Evolutionary conservation across 2,888 invertebrate genomes (phyloP).

Genomic region (Diachrysia chrysitis): DNA sequence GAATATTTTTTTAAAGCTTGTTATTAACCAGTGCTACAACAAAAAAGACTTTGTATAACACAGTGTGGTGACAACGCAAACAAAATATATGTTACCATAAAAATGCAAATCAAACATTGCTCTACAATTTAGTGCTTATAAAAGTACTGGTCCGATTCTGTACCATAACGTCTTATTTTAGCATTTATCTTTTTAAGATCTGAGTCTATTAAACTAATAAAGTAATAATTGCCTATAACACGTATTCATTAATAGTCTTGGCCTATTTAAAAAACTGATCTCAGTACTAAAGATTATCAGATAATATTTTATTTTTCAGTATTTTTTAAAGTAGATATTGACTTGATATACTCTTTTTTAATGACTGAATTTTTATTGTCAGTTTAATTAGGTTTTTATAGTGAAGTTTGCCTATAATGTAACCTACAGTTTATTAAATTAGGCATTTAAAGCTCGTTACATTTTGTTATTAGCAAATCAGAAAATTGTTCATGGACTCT

Average conservation of each 20-base stretch:
- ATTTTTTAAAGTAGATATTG: neutral
- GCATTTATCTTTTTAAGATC: constrained; percentile 55
- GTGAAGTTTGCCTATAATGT: no score
- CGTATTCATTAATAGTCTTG: constrained; percentile 47
- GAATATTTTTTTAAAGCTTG: no score
- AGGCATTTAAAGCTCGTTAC: neutral
- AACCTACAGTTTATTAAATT: no score
- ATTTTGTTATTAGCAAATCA: no score
- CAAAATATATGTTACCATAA: constrained; percentile 31
- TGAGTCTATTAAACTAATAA: constrained; percentile 45
- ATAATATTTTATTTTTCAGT: constrained; percentile 23
- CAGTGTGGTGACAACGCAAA: constrained; percentile 39
- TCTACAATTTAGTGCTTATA: constrained; percentile 43
- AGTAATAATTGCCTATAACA: constrained; percentile 48
- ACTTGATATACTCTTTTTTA: neutral
- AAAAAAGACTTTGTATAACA: no score
- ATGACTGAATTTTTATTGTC: neutral
- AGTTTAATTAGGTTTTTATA: neutral
- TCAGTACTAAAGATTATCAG: constrained; percentile 46
- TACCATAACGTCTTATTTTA: constrained; percentile 50
- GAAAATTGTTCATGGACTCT: no score
- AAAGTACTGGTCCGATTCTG: constrained; percentile 44
- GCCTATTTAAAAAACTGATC: constrained; percentile 48
- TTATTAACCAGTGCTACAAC: no score
- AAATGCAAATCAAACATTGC: constrained; percentile 36